phyloP scores from a whole-genome alignment of 2,113 vertebrate species.

The Addax nasomaculatus region DNA sequence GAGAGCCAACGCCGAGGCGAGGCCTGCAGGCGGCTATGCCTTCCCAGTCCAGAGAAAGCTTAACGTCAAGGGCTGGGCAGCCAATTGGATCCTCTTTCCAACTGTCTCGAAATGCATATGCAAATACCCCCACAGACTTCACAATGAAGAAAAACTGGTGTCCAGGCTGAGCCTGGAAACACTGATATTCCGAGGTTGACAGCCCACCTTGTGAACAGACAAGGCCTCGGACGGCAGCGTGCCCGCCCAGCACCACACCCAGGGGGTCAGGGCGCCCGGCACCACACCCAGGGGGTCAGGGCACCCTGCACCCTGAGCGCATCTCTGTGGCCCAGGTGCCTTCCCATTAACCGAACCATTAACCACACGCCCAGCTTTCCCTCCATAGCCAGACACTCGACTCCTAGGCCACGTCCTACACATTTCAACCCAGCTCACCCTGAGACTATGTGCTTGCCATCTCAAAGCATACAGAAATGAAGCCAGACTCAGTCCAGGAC shows the following conservation, averaged over 20 bases:
- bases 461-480: not conserved
- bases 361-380: not conserved
- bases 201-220: rapidly evolving
- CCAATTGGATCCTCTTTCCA: not conserved
- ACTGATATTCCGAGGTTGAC: too few relatives aligned
- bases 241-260: not conserved
- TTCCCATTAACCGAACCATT: not conserved
- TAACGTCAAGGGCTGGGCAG: not conserved
- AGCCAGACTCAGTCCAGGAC: not conserved
- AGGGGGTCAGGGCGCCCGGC: rapidly evolving
- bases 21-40: not conserved
- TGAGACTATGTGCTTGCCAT: not conserved
- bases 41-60: not conserved
- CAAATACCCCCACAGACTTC: not conserved
- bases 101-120: not conserved
- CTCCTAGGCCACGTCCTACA: not conserved
- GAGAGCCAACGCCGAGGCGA: rapidly evolving
- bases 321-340: not conserved
- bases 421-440: not conserved
- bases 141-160: not conserved
- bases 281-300: rapidly evolving
- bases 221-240: not conserved
- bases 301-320: not conserved
- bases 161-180: not conserved
- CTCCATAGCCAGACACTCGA: not conserved